Percentiles rank a stretch among this genome's conserved stretches.
phyloP scores from a whole-genome alignment of 2,888 invertebrate genomes.

The Helobdella robusta region DNA sequence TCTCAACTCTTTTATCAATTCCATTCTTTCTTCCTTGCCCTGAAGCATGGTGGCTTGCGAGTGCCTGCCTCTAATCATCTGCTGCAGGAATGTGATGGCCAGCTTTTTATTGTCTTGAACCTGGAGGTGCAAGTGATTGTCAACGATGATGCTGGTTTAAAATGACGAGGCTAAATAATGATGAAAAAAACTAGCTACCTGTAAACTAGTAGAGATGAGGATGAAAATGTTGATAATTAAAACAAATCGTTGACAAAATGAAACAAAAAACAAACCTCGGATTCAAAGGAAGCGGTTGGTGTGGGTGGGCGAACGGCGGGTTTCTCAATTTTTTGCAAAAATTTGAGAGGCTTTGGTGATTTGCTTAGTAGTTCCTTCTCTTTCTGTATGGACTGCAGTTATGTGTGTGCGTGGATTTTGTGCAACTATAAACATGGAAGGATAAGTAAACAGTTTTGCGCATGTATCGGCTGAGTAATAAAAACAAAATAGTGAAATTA shows the following conservation, averaged over 20 bases:
- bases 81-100: slow-evolving; percentile 59
- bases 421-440: neutral
- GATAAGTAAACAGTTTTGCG: neutral
- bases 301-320: slow-evolving; percentile 50
- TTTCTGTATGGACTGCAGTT: slow-evolving; percentile 43
- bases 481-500: too few relatives aligned
- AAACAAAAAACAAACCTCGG: slow-evolving; percentile 38
- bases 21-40: slow-evolving; percentile 61
- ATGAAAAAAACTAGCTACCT: too few relatives aligned
- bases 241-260: neutral
- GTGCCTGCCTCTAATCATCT: slow-evolving; percentile 62
- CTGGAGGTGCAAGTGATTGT: slow-evolving; percentile 35
- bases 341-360: slow-evolving; percentile 44
- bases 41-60: slow-evolving; percentile 67
- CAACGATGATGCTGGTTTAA: neutral
- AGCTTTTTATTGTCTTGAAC: slow-evolving; percentile 53
- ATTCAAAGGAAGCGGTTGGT: slow-evolving; percentile 46
- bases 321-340: slow-evolving; percentile 50
- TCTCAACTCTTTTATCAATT: slow-evolving; percentile 64
- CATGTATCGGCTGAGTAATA: too few relatives aligned
- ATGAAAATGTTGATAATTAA: neutral
- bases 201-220: too few relatives aligned
- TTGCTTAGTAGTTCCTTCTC: slow-evolving; percentile 39
- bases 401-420: too few relatives aligned
- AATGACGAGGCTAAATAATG: neutral